These are phyloP conservation scores for Syngnathus floridae DNA, from an alignment of 2,113 vertebrate genomes.

Conservation along the genomic window DNA sequence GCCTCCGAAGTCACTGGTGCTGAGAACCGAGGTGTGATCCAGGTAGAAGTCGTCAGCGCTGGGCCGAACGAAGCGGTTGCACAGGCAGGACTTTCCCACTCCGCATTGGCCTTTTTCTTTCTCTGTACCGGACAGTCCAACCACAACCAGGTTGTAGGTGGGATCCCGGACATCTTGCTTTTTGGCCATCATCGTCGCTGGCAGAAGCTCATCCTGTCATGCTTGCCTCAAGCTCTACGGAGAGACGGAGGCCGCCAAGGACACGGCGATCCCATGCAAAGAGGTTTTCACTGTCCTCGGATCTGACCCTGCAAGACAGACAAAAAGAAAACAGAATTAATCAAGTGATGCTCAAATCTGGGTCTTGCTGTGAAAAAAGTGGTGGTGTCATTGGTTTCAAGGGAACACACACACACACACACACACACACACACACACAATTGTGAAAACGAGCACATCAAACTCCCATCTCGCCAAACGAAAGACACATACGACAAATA, in stretches of 20 bases:
- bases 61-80: slow-evolving; percentile 91
- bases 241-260: slow-evolving; percentile 48
- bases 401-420: slow-evolving; percentile 20
- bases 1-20: slow-evolving; percentile 97
- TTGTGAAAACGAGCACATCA: slow-evolving; percentile 33
- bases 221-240: slow-evolving; percentile 61
- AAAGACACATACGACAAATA: slow-evolving; percentile 53
- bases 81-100: slow-evolving; percentile 93
- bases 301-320: slow-evolving; percentile 48
- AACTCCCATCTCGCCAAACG: slow-evolving; percentile 32
- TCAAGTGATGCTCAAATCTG: slow-evolving; percentile 16
- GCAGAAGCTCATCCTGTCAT: slow-evolving; percentile 82
- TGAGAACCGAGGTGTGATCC: slow-evolving; percentile 96
- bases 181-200: slow-evolving; percentile 91
- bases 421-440: slow-evolving; percentile 25
- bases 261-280: slow-evolving; percentile 65
- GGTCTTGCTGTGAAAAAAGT: slow-evolving; percentile 23
- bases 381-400: slow-evolving; percentile 26
- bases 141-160: slow-evolving; percentile 92
- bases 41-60: slow-evolving; percentile 90
- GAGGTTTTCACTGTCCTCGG: slow-evolving; percentile 38
- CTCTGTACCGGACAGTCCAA: slow-evolving; percentile 94
- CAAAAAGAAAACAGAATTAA: slow-evolving; percentile 33
- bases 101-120: slow-evolving; percentile 97
- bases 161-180: slow-evolving; percentile 93